Evolutionary conservation across 2,797 vertebrate species (phyloP).

Genomic region (Parambassis ranga): DNA sequence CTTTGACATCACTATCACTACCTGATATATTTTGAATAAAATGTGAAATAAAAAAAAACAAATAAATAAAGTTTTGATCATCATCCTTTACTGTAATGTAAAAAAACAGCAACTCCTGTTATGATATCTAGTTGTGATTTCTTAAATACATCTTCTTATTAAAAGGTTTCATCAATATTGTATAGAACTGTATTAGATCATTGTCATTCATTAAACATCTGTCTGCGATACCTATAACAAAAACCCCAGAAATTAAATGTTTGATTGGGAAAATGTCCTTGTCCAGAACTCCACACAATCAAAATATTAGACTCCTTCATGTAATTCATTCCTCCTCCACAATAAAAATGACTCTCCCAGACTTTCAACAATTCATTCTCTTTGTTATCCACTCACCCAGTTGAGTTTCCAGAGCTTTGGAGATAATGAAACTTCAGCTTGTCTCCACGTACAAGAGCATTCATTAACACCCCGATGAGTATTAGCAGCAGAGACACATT

Average conservation of each 20-base stretch:
- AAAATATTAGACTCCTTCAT: neutral
- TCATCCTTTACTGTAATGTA: too few relatives aligned
- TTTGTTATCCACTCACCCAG: constrained; percentile 32
- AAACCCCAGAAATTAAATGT: constrained; percentile 8
- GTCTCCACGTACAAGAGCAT: constrained; percentile 32
- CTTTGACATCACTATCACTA: too few relatives aligned
- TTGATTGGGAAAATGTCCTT: constrained; percentile 2
- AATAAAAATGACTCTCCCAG: constrained; percentile 14
- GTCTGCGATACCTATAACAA: too few relatives aligned
- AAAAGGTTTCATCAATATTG: too few relatives aligned
- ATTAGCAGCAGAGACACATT: constrained; percentile 25
- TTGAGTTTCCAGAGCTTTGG: constrained; percentile 37
- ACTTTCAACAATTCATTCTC: constrained; percentile 42
- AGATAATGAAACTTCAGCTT: constrained; percentile 53
- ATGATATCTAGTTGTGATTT: too few relatives aligned
- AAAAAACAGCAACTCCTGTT: too few relatives aligned
- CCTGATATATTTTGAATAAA: too few relatives aligned
- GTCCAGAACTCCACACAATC: neutral
- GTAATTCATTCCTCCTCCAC: neutral
- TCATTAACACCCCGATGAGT: constrained; percentile 44
- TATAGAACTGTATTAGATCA: too few relatives aligned
- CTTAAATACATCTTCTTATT: too few relatives aligned
- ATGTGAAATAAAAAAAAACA: too few relatives aligned
- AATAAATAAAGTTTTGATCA: too few relatives aligned
- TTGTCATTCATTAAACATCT: too few relatives aligned